Percentiles rank a stretch among this genome's conserved stretches.
These are phyloP conservation scores for Nibea coibor DNA, from an alignment of 2,113 vertebrate genomes.

Conservation along the genomic window DNA sequence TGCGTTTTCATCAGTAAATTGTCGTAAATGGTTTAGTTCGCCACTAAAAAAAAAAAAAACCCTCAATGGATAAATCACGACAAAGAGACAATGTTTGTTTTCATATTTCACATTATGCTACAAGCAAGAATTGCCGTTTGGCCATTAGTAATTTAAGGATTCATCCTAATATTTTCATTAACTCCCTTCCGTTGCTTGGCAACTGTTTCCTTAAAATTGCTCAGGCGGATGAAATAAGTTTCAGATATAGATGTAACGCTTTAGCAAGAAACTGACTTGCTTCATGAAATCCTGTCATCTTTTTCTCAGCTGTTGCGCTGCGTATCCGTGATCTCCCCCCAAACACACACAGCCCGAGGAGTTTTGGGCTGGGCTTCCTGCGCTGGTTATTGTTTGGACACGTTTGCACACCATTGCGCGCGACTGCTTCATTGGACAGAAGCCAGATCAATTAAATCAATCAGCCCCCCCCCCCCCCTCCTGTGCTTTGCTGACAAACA, in stretches of 20 bases:
- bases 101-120: not conserved
- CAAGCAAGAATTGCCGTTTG: not conserved
- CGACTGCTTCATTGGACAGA: not conserved
- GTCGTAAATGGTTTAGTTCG: not conserved
- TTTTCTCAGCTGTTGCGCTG: conserved; percentile 13
- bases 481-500: not conserved
- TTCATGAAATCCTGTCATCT: not conserved
- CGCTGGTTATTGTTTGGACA: conserved; percentile 1
- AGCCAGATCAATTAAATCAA: conserved; percentile 5
- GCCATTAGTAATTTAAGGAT: not conserved
- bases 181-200: not conserved
- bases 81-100: not conserved
- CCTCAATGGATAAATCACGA: not conserved
- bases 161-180: not conserved
- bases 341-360: not conserved
- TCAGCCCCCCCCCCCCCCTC: not conserved
- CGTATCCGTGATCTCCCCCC: not conserved
- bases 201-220: conserved; percentile 16
- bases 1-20: not conserved
- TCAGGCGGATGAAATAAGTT: not conserved
- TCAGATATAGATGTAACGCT: not conserved
- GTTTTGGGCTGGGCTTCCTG: conserved; percentile 1
- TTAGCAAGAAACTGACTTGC: not conserved
- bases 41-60: not conserved
- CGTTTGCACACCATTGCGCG: not conserved